Percentiles rank a stretch among this genome's conserved stretches.
Conservation (phyloP, 2,797 vertebrate species). For the Schizopygopsis pylzovi region DNA sequence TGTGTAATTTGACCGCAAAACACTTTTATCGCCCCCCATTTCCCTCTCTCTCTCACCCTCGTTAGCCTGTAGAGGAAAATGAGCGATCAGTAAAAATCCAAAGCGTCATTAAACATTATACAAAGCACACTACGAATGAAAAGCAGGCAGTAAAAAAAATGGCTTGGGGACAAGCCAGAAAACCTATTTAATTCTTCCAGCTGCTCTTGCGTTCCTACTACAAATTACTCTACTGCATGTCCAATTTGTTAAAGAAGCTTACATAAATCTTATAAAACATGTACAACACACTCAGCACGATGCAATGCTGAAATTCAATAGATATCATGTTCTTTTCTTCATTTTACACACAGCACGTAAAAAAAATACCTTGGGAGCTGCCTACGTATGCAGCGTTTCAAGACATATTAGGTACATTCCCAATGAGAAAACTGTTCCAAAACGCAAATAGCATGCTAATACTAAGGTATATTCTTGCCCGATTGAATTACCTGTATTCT, state of each 20-base stretch:
- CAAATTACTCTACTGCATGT: constrained; percentile 74
- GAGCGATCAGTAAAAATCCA: constrained; percentile 78
- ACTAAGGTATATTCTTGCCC: background rate
- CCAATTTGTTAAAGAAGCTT: constrained; percentile 77
- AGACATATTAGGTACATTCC: background rate
- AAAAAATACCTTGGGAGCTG: background rate
- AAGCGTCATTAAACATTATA: constrained; percentile 79
- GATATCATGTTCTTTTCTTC: background rate
- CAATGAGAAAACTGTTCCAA: background rate
- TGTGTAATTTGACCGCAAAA: constrained; percentile 37
- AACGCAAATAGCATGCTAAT: background rate
- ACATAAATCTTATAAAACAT: constrained; percentile 42
- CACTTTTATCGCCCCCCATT: constrained; percentile 55
- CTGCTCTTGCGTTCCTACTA: constrained; percentile 69
- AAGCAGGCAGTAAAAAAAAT: constrained; percentile 73
- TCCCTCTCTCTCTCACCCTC: constrained; percentile 57
- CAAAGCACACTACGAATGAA: constrained; percentile 74
- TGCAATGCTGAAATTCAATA: constrained; percentile 20
- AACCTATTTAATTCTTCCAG: constrained; percentile 78
- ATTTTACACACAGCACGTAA: background rate
- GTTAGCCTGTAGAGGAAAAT: constrained; percentile 71
- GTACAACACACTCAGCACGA: background rate
- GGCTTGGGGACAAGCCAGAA: constrained; percentile 71
- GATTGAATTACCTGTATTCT: background rate
- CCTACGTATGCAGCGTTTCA: background rate